phyloP scores from a whole-genome alignment of 2,888 invertebrate species.

The Acrobasis consociella region DNA sequence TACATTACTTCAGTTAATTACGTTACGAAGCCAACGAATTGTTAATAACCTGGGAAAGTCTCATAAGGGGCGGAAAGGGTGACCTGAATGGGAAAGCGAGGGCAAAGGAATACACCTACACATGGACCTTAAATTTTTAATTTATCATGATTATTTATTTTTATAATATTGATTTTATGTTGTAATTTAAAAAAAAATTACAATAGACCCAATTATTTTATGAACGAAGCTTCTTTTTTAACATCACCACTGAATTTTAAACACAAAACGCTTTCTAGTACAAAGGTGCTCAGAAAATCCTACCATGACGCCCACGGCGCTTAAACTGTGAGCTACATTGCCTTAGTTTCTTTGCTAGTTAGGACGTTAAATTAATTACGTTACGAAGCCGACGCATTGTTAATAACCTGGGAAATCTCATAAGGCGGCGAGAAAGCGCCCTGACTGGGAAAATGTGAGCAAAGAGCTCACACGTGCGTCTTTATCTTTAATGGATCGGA shows the following conservation, averaged over 20 bases:
- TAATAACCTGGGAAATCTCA: slow-evolving; percentile 1
- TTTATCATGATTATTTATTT: too few relatives aligned
- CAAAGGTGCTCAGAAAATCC: neutral
- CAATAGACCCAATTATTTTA: too few relatives aligned
- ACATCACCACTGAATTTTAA: too few relatives aligned
- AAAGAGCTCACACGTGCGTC: too few relatives aligned
- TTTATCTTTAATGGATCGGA: too few relatives aligned
- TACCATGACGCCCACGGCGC: neutral
- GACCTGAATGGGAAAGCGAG: too few relatives aligned
- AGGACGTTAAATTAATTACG: neutral
- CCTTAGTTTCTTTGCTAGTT: neutral
- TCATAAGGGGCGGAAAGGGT: neutral
- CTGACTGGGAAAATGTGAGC: neutral
- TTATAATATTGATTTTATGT: too few relatives aligned
- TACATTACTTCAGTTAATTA: neutral
- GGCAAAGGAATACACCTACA: too few relatives aligned
- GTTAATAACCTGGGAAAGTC: neutral
- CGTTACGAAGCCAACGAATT: neutral
- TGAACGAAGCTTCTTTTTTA: too few relatives aligned
- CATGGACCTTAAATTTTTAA: too few relatives aligned
- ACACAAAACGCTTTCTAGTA: too few relatives aligned
- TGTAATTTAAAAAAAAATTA: too few relatives aligned
- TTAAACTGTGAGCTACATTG: neutral
- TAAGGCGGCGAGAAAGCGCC: neutral
- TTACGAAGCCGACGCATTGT: neutral